Percentiles rank a stretch among this genome's conserved stretches.
These are phyloP conservation scores for Dromaius novaehollandiae DNA, from an alignment of 2,113 vertebrate species.

Conservation along the genomic window DNA sequence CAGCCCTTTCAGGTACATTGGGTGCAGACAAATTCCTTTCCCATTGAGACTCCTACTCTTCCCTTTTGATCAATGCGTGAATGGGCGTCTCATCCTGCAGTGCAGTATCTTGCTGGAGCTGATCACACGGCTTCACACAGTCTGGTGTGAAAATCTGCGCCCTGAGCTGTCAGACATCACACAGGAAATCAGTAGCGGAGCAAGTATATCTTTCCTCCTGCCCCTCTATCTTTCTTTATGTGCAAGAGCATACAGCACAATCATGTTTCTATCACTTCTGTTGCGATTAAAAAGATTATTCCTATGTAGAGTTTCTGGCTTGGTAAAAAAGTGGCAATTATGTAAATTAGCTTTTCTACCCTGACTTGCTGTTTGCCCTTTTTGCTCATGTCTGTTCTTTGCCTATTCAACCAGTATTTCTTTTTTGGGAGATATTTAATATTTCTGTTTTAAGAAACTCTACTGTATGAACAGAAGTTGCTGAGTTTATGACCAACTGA, in stretches of 20 bases:
- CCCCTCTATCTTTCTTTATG: not conserved
- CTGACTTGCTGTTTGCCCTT: not conserved
- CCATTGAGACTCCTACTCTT: not conserved
- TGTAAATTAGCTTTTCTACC: not conserved
- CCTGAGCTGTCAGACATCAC: not conserved
- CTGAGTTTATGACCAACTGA: not conserved
- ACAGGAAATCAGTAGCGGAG: not conserved
- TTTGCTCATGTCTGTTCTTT: not conserved
- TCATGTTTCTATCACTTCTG: not conserved
- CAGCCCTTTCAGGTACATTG: not conserved
- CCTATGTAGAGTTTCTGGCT: not conserved
- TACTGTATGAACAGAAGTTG: not conserved
- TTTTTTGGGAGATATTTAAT: not conserved
- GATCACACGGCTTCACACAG: rapidly evolving
- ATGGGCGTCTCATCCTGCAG: not conserved
- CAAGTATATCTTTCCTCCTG: not conserved
- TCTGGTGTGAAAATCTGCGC: not conserved
- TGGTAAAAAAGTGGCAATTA: not conserved
- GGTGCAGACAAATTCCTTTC: not conserved
- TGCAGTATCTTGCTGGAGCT: not conserved
- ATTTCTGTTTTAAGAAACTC: slow-evolving; percentile 15
- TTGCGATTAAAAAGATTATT: not conserved
- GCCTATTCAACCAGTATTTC: not conserved
- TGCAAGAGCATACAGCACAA: not conserved
- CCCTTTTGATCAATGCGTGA: not conserved